Conservation (phyloP, 2,113 vertebrate genomes). For the Tursiops truncatus region DNA sequence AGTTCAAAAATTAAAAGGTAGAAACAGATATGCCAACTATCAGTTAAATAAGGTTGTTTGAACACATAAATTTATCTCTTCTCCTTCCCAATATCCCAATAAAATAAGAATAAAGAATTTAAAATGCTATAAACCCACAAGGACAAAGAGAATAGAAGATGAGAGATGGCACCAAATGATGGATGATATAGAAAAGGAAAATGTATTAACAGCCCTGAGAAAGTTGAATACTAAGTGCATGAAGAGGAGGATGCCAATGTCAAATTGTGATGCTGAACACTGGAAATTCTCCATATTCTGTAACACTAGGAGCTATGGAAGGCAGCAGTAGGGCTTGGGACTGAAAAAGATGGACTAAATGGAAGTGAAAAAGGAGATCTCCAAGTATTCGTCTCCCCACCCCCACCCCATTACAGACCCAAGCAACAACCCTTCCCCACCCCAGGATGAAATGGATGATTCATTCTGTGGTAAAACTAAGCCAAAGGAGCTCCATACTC, state of each 20-base stretch:
- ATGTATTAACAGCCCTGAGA: neutral
- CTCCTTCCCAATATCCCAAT: neutral
- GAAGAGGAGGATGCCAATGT: neutral
- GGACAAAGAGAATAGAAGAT: conserved; percentile 31
- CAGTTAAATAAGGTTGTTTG: neutral
- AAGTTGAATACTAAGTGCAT: neutral
- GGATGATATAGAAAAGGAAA: neutral
- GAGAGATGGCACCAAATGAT: neutral
- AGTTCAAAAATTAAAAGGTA: conserved; percentile 29
- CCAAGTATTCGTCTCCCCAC: neutral
- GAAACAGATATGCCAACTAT: neutral
- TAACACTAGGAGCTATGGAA: neutral
- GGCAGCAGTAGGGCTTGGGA: neutral
- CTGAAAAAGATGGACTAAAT: neutral
- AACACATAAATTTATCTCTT: neutral
- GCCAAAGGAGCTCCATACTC: neutral
- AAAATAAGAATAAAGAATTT: conserved; percentile 35
- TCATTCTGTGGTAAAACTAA: neutral
- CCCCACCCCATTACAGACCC: neutral
- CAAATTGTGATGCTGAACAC: neutral
- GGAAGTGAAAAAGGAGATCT: neutral
- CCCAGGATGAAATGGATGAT: neutral
- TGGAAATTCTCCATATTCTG: neutral
- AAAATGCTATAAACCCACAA: conserved; percentile 43
- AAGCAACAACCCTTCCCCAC: neutral